Base-by-base conservation (phyloP, 1,140 invertebrate species). In the Camponotus pennsylvanicus region DNA sequence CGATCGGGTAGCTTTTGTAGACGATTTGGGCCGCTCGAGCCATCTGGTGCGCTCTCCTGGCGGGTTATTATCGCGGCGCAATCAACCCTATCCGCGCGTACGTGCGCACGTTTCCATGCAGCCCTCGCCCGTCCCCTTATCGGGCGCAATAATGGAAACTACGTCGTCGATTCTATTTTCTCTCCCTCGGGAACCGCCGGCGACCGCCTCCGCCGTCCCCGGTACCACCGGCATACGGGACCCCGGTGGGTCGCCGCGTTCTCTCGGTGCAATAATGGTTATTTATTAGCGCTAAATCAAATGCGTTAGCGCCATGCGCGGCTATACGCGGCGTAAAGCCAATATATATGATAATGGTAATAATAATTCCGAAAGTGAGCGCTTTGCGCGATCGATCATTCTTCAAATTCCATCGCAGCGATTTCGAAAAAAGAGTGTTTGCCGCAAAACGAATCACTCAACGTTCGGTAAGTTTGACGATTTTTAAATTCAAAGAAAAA, bases 261-360 rank as follows among this genome's bases (percentile, higher is more conserved):
- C 49, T 52, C 90, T 27, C 55, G 79, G 91, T 90, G 94, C 93
- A 95, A 94, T 94, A 94, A 95, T 95, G 92, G 93, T 95, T 94
- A 95, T 95, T 94, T 95, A 94, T 95, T 95, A 94, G 94, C 92
- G 92, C 92, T 95, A 95, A 95, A 95, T 95, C 94, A 95, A 94
- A 95, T 95, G 91, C 92, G 94, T 93, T 94, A 93, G 90, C 92
- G 49, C 49, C 45, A 15, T 8, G 85, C 86, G 90, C 87, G 89
- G 59, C 63, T 88, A 67, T 32, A 59, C 67, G 27, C 27, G 63
- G 52, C 64, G 77, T 77, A 71, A 21, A 85, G 85, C 92, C 93
- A 95, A 95, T 94, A 94, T 94, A 94, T 94, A 95, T 95, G 94
- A 94, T 95, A 95, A 95, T 95, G 86, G 90, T 92, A 92, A 94